Base-by-base conservation (phyloP, 1,140 invertebrate species). In the Drosophila saltans region DNA sequence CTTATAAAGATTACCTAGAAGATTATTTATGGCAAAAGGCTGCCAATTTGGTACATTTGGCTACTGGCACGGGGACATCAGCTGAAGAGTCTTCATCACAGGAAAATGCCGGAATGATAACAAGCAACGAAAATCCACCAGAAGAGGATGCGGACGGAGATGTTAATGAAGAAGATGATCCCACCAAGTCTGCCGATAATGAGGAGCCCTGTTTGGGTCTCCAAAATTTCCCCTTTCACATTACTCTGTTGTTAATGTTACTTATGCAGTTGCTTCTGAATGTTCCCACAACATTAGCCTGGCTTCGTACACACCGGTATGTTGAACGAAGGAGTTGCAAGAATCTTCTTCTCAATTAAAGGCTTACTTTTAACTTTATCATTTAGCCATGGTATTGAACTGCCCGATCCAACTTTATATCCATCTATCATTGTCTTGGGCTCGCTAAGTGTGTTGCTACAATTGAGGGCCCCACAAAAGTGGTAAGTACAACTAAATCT, bases 1-100 rank as follows among this genome's bases (percentile, higher is more conserved):
- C 96, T 92, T 96, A 95, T 43, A 95, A 96, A 91, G 95, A 96
- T 88, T 96, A 95, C 80, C 84, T 96, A 11, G 95, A 96, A 92
- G 94, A 95, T 84, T 93, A 95, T 41, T 91, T 94, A 3, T 94
- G 93, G 85, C 93, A 93, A 73, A 88, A 94, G 70, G 91, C 94
- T 66, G 79, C 66, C 5, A 77, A 73, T 63, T 70, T 90, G 16
- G 33, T 90, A 36, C 57, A 80, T 9, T 2, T 52, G 21, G 67
- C 58, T n/a, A 43, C 33, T 2, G 36, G 66, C 3, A 75, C 21
- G 0, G 45, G 68, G 4, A 66, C 63, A 9, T 7, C 61, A 2
- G 11, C 61, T 21, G 33, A 60, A 24, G 28, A 52, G 33, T 8
- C 26, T 3, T 3, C 28, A 43, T 9, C 24, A 41, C 8, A 21